Evolutionary conservation across 92 coral and sea anemone genomes (phyloP).

Genomic region (Zoanthus sociatus): DNA sequence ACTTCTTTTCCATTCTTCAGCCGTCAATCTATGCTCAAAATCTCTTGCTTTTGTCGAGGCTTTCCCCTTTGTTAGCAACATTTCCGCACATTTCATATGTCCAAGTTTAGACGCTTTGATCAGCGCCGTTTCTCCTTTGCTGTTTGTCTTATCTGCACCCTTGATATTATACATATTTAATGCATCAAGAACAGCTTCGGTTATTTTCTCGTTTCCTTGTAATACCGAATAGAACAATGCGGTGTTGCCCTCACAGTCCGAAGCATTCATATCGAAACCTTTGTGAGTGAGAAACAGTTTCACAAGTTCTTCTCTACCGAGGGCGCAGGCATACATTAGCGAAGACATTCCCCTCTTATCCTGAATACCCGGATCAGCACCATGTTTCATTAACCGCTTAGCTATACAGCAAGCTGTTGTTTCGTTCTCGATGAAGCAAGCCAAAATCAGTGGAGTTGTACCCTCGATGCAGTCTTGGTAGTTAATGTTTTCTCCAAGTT

Average conservation of each 20-base stretch:
- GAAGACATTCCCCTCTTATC: slow-evolving; percentile 69
- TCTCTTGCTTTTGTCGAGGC: slow-evolving; percentile 81
- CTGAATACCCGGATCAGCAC: slow-evolving; percentile 60
- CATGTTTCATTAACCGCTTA: slow-evolving; percentile 64
- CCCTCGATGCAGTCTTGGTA: slow-evolving; percentile 43
- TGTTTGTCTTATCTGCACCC: slow-evolving; percentile 71
- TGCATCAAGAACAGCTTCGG: slow-evolving; percentile 67
- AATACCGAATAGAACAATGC: slow-evolving; percentile 67
- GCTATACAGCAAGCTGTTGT: slow-evolving; percentile 59
- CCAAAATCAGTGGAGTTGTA: slow-evolving; percentile 67
- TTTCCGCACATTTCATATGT: slow-evolving; percentile 45
- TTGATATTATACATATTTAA: slow-evolving; percentile 55
- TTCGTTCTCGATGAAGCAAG: slow-evolving; percentile 71
- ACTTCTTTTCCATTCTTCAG: slow-evolving; percentile 62
- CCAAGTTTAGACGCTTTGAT: slow-evolving; percentile 73
- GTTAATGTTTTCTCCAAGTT: slow-evolving; percentile 70
- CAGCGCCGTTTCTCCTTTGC: slow-evolving; percentile 75
- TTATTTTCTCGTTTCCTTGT: slow-evolving; percentile 60
- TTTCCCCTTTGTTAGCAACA: slow-evolving; percentile 62
- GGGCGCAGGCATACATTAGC: slow-evolving; percentile 75
- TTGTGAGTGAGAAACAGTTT: slow-evolving; percentile 47
- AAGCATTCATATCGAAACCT: slow-evolving; percentile 63
- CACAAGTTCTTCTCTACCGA: slow-evolving; percentile 65
- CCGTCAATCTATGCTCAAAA: slow-evolving; percentile 65
- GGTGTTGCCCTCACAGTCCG: slow-evolving; percentile 69